Evolutionary conservation across 2,113 vertebrate species (phyloP).

Genomic region (Entosphenus tridentatus): DNA sequence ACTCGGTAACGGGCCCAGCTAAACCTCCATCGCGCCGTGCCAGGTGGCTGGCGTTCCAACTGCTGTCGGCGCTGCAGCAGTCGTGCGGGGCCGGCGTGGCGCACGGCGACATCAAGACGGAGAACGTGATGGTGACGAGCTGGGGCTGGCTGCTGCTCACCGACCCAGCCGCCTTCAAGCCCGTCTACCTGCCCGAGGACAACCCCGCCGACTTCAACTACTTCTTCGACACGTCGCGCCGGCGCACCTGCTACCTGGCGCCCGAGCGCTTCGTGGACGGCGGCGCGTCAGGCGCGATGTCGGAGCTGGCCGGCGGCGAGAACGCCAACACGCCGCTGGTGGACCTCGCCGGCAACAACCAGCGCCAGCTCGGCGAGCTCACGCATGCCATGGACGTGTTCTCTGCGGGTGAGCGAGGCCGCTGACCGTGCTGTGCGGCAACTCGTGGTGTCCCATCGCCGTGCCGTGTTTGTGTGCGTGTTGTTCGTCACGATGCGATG

Average conservation of each 20-base stretch:
- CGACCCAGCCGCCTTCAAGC: constrained; percentile 93
- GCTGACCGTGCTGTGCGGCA: too few relatives aligned
- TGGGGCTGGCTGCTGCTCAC: constrained; percentile 97
- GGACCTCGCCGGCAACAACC: constrained; percentile 67
- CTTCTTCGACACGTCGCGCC: constrained; percentile 78
- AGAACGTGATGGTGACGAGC: constrained; percentile 94
- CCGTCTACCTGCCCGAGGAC: constrained; percentile 82
- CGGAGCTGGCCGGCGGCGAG: constrained; percentile 23
- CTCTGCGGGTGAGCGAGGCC: constrained; percentile 46
- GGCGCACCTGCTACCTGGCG: constrained; percentile 79
- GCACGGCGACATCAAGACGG: constrained; percentile 89
- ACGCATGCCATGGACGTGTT: constrained; percentile 90
- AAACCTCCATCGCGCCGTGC: neutral
- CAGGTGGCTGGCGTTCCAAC: constrained; percentile 77
- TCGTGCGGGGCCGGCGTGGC: constrained; percentile 74
- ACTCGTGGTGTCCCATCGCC: too few relatives aligned
- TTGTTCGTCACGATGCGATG: too few relatives aligned
- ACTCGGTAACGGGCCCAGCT: too few relatives aligned
- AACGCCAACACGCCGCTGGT: constrained; percentile 80
- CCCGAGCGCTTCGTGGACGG: constrained; percentile 87
- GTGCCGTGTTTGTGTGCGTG: too few relatives aligned
- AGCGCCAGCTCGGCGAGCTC: constrained; percentile 64
- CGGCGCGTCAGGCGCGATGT: constrained; percentile 56
- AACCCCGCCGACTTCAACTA: constrained; percentile 97
- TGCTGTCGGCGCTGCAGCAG: constrained; percentile 74